A percentile compares a stretch with the other conserved stretches of the same genome.
phyloP scores from a whole-genome alignment of 2,888 invertebrate species.

The Folsomia candida region DNA sequence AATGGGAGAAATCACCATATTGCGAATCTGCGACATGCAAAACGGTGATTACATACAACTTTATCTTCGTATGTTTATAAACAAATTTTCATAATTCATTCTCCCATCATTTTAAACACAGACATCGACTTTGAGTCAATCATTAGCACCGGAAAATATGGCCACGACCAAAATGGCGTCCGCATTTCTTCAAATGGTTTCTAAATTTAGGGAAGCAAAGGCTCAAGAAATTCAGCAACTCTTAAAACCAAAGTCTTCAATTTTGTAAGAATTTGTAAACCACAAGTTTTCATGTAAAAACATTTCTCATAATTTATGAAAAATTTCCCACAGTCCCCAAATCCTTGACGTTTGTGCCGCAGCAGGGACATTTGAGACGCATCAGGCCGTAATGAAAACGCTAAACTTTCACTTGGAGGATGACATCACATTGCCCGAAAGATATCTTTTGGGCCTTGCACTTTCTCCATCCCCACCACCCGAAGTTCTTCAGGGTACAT shows the following conservation, averaged over 20 bases:
- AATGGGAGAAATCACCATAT: conserved; percentile 39
- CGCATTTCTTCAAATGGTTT: conserved; percentile 65
- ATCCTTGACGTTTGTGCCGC: conserved; percentile 70
- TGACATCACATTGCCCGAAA: conserved; percentile 63
- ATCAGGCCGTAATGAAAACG: conserved; percentile 67
- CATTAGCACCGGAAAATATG: conserved; percentile 60
- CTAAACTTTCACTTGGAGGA: conserved; percentile 61
- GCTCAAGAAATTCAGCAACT: conserved; percentile 63
- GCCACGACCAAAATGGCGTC: conserved; percentile 66
- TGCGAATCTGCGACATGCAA: conserved; percentile 48
- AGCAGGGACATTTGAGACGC: conserved; percentile 66
- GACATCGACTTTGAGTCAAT: conserved; percentile 54
- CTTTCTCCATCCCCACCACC: conserved; percentile 65
- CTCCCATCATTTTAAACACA: too few species aligned
- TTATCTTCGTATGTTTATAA: background rate
- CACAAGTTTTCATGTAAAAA: background rate
- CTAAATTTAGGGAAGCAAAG: conserved; percentile 62
- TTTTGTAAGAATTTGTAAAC: conserved; percentile 26
- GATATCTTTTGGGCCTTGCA: conserved; percentile 72
- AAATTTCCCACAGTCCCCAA: conserved; percentile 59
- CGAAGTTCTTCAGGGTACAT: conserved; percentile 56
- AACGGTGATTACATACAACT: conserved; percentile 25
- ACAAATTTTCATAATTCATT: background rate
- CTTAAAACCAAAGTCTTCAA: conserved; percentile 56
- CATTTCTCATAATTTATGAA: conserved; percentile 27